These are phyloP conservation scores for Sceloporus undulatus DNA, from an alignment of 2,113 vertebrate species.

Conservation along the genomic window DNA sequence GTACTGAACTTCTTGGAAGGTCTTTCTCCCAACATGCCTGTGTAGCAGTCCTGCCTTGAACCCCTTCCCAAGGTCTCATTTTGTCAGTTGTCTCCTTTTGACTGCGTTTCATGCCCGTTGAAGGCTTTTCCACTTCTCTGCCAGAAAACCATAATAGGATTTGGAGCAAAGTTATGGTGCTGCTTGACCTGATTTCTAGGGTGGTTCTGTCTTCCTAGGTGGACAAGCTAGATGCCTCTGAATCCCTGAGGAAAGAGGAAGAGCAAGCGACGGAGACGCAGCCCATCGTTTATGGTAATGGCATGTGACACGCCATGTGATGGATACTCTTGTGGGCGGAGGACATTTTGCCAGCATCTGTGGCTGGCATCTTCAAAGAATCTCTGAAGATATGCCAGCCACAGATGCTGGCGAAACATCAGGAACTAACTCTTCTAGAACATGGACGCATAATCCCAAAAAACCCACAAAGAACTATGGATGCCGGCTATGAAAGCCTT, in stretches of 20 bases:
- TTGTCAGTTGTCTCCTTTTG: slow-evolving; percentile 73
- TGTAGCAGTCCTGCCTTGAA: no score
- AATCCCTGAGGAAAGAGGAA: slow-evolving; percentile 98
- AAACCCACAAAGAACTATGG: no score
- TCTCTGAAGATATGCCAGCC: no score
- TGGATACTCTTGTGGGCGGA: not conserved
- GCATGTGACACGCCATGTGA: no score
- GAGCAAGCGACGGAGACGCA: slow-evolving; percentile 98
- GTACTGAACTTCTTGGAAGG: slow-evolving; percentile 60
- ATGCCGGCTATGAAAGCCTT: no score
- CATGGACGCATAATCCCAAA: no score
- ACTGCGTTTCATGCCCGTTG: slow-evolving; percentile 77
- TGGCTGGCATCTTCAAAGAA: no score
- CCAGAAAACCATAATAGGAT: slow-evolving; percentile 64
- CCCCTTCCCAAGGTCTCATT: slow-evolving; percentile 40
- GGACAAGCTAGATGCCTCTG: slow-evolving; percentile 97
- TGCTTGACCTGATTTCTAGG: slow-evolving; percentile 53
- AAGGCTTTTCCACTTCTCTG: slow-evolving; percentile 90
- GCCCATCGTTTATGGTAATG: slow-evolving; percentile 97
- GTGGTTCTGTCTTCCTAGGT: slow-evolving; percentile 88
- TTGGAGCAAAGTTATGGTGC: not conserved
- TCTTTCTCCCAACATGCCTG: slow-evolving; percentile 32
- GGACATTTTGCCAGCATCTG: not conserved
- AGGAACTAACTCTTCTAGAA: no score
- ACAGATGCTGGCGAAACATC: no score